Evolutionary conservation across 2,113 vertebrate genomes (phyloP).

Genomic region (Takifugu bimaculatus): DNA sequence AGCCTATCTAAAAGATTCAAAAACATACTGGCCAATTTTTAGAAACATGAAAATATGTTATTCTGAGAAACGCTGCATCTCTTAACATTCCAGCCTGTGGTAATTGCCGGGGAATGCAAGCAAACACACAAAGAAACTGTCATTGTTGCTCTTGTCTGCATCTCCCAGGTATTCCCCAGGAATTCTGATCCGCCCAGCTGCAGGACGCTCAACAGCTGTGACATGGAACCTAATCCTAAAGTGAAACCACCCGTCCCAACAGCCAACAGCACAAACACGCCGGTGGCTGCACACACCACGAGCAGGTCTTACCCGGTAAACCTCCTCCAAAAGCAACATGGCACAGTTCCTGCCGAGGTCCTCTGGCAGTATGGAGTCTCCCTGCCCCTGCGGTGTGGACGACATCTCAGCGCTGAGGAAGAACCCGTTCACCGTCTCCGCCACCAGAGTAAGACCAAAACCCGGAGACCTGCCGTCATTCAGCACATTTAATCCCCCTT

Average conservation of each 20-base stretch:
- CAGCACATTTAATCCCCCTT: no score
- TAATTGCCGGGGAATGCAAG: slow-evolving; percentile 47
- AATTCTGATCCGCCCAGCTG: slow-evolving; percentile 9
- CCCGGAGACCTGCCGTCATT: slow-evolving; percentile 84
- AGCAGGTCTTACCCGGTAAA: slow-evolving; percentile 79
- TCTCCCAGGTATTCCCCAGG: slow-evolving; percentile 36
- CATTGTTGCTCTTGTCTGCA: slow-evolving; percentile 10
- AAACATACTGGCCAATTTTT: no score
- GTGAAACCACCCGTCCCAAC: not conserved
- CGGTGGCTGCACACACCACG: not conserved
- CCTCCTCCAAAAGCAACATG: slow-evolving; percentile 89
- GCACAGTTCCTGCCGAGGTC: slow-evolving; percentile 90
- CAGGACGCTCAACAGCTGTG: not conserved
- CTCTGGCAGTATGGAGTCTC: slow-evolving; percentile 83
- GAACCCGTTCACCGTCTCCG: slow-evolving; percentile 86
- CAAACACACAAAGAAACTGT: slow-evolving; percentile 38
- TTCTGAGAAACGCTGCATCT: slow-evolving; percentile 17
- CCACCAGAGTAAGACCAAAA: slow-evolving; percentile 88
- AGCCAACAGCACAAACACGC: not conserved
- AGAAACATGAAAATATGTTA: no score
- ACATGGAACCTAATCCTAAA: not conserved
- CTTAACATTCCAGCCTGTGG: slow-evolving; percentile 17
- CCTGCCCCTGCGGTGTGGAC: slow-evolving; percentile 89
- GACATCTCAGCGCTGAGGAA: slow-evolving; percentile 88
- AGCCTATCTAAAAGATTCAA: no score